Evolutionary conservation across 2,888 invertebrate genomes (phyloP).

Genomic region (Ariolimax columbianus): DNA sequence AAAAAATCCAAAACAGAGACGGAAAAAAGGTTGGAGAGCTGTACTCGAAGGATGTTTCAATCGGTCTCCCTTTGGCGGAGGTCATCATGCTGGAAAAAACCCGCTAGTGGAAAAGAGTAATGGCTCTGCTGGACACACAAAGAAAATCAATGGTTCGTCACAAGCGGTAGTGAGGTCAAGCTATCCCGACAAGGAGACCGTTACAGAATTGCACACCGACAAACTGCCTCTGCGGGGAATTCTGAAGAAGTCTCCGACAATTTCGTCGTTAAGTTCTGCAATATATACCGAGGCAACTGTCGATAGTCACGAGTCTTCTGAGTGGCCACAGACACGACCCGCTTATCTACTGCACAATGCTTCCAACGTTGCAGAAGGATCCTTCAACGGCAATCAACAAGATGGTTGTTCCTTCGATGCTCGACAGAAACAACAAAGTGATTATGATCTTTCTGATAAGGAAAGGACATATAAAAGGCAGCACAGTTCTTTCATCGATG

Average conservation of each 20-base stretch:
- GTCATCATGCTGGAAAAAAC: not conserved
- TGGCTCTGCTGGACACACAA: not conserved
- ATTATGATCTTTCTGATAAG: not conserved
- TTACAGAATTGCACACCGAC: not conserved
- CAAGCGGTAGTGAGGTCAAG: not conserved
- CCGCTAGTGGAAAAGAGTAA: not conserved
- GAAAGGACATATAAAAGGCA: not conserved
- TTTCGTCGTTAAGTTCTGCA: not conserved
- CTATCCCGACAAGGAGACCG: not conserved
- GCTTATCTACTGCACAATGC: constrained; percentile 26
- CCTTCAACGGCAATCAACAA: not conserved
- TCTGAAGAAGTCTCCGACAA: constrained; percentile 44
- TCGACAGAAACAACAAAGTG: not conserved
- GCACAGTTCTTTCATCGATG: not conserved
- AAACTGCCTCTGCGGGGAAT: constrained; percentile 32
- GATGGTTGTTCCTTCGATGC: not conserved
- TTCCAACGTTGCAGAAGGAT: not conserved
- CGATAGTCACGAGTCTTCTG: not conserved
- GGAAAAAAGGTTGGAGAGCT: constrained; percentile 44
- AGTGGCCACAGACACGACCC: constrained; percentile 30
- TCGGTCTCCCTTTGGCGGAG: constrained; percentile 26
- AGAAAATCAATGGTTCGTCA: not conserved
- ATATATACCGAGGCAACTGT: constrained; percentile 30
- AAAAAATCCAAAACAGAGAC: constrained; percentile 36
- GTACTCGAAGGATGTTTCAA: constrained; percentile 51